Percentiles rank a stretch among this genome's conserved stretches.
phyloP scores from a whole-genome alignment of 2,797 vertebrate species.

The Neosalanx taihuensis region DNA sequence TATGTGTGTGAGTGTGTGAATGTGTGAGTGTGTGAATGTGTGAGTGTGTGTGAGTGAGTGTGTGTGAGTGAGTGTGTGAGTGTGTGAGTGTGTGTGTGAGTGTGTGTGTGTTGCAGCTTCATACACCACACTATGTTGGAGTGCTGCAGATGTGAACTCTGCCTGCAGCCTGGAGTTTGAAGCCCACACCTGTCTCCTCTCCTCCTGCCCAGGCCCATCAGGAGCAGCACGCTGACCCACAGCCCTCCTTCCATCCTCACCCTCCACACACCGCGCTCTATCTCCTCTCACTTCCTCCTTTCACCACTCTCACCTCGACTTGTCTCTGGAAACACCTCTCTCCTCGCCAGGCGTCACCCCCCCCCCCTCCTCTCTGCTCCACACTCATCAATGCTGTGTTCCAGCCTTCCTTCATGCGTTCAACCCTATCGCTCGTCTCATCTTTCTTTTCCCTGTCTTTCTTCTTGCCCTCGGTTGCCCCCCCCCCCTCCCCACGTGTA shows the following conservation, averaged over 20 bases:
- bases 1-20: neutral
- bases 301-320: neutral
- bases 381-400: neutral
- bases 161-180: neutral
- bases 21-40: neutral
- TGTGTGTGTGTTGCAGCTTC: too few species aligned
- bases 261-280: neutral
- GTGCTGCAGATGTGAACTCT: too few species aligned
- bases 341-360: too few species aligned
- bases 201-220: neutral
- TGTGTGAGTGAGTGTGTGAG: neutral
- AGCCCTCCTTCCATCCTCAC: neutral
- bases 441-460: neutral
- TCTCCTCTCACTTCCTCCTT: neutral
- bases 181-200: neutral
- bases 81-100: neutral
- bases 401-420: neutral
- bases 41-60: neutral
- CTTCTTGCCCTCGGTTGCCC: neutral
- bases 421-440: neutral
- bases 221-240: neutral
- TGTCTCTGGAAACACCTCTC: neutral
- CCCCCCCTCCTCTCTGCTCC: neutral
- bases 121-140: neutral
- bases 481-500: neutral